Evolutionary conservation across 1,140 invertebrate genomes (phyloP), one percentile per base, ranked within the genome.

Genomic region (Sinella curviseta): DNA sequence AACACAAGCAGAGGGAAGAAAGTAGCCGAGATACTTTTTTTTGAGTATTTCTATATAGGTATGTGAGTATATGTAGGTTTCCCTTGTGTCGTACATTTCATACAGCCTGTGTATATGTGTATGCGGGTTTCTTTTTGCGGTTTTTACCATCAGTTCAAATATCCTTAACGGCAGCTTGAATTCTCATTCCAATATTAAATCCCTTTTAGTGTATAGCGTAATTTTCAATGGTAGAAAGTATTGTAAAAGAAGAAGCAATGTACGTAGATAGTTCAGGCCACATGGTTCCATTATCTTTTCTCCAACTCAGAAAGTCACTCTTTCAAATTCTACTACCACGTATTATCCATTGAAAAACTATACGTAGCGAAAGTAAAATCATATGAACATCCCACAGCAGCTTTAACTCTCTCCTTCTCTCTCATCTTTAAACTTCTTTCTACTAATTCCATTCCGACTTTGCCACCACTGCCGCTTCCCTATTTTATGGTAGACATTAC

Each of bases 101-200:
- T n/a, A n/a, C n/a, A 20, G 39, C 39, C 24, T 65, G 3, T 12
- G 4, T 26, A 65, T 65, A 65, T 65, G 16, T 26, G 4, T 65
- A 48, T 8, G 39, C 20, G 20, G 14, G 57, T 26, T 17, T 26
- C 16, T 67, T 78, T 73, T 33, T 78, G 77, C 34, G 77, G 77
- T 73, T 78, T 78, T 12, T 54, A 74, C 39, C 77, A 78, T 48
- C 67, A 74, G 65, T 78, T 78, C 65, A 74, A 55, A 74, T 74
- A 74, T 78, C 67, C 65, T 70, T 78, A 78, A 74, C 77, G 60
- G 67, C 48, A 48, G 8, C 8, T 36, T 26, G 77, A 55, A 78
- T 74, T 78, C 67, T 74, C 67, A 74, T 78, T 78, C 77, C 77
- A 73, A 55, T 55, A 78, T 78, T 78, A 78, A 78, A 78, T 78